Evolutionary conservation across 2,888 invertebrate species (phyloP), one percentile per base, ranked within the genome.

Genomic region (Mythimna impura): DNA sequence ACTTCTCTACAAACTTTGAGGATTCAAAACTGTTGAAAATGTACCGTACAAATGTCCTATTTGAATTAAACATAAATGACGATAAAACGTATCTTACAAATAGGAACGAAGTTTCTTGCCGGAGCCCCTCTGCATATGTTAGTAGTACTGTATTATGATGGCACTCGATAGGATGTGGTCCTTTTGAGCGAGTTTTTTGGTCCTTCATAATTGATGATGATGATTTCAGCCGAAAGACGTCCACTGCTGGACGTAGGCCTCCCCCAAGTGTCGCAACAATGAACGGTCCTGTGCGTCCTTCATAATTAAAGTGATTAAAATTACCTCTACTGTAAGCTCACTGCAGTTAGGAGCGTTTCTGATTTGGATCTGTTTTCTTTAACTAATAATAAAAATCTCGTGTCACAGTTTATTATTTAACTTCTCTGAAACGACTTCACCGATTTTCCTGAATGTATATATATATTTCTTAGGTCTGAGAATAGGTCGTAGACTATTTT

Each of bases 1-100:
- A 60, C n/a, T 61, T 30, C 40, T 66, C 62, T 62, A 78, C 78
- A 73, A 78, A 83, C 73, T 81, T 77, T 57, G 68, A 72, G 30
- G 64, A 40, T 60, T 62, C 43, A 22, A 67, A 78, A 80, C 40
- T 17, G 60, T 76, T 76, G 34, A 58, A 66, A 71, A 67, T 62
- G 73, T 68, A 58, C 34, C 25, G 70, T 64, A 77, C 84, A 80
- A 84, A 82, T 86, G 85, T 86, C 81, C 81, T 77, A 71, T 10
- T 66, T 93, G 91, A 93, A 93, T 93, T 91, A 47, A 47, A 47
- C 47, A 93, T 89, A 91, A 89, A 93, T 91, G 87, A 81, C 90
- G 88, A 90, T 92, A 90, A 91, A 93, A 92, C 88, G 89, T 86
- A 86, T 76, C 85, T 81, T 85, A 86, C 80, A 85, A 89, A 89